Evolutionary conservation across 2,113 vertebrate species (phyloP).

Genomic region (Platycercus adscitus): DNA sequence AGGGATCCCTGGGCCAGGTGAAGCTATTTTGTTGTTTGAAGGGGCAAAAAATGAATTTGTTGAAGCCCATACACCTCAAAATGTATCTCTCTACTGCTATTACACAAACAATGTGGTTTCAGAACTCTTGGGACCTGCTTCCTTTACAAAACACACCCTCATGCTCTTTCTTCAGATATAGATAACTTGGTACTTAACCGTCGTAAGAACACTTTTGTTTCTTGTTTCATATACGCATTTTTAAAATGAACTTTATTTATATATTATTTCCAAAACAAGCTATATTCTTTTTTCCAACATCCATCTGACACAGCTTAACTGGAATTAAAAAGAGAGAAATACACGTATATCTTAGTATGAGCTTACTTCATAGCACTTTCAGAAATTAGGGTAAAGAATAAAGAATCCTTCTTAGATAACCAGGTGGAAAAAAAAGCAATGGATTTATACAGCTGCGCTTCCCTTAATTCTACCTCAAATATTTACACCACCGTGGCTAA

Average conservation of each 20-base stretch:
- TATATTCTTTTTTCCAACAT: background rate
- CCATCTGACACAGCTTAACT: background rate
- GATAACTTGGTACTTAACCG: background rate
- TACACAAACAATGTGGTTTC: background rate
- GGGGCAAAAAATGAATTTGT: background rate
- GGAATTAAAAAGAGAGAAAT: background rate
- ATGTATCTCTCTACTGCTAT: background rate
- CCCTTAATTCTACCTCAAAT: slow-evolving; percentile 63
- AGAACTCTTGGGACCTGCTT: background rate
- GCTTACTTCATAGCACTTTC: background rate
- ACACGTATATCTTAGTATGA: background rate
- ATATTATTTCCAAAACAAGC: background rate
- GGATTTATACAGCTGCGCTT: slow-evolving; percentile 52
- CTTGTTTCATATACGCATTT: background rate
- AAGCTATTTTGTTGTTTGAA: background rate
- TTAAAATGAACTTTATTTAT: background rate
- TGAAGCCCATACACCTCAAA: background rate
- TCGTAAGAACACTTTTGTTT: fast-evolving
- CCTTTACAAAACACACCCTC: background rate
- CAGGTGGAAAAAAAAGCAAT: background rate
- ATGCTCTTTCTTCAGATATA: background rate
- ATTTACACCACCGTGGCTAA: slow-evolving; percentile 47
- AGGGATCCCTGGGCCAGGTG: background rate
- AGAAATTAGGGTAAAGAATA: slow-evolving; percentile 7
- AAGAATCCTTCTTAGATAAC: slow-evolving; percentile 61